Conservation (phyloP, 2,797 vertebrate species). For the Hirundo rustica region DNA sequence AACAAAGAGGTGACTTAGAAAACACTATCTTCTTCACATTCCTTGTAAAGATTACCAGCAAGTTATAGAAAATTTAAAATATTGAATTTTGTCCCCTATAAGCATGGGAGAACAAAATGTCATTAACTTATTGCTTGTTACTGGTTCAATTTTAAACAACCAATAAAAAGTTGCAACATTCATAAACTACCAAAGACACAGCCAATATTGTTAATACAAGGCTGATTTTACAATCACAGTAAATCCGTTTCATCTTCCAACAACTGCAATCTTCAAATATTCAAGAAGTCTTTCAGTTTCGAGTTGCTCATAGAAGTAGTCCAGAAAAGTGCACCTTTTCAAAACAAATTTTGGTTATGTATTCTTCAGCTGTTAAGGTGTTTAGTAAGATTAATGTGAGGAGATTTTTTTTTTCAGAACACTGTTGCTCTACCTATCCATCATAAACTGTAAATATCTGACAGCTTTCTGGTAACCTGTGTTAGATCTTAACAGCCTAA, state of each 20-base stretch:
- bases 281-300: constrained; percentile 22
- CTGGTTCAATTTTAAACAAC: constrained; percentile 39
- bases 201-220: constrained; percentile 31
- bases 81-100: constrained; percentile 11
- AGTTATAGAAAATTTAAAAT: constrained; percentile 65
- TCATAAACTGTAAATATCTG: neutral
- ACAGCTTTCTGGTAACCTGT: neutral
- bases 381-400: neutral
- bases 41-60: constrained; percentile 41
- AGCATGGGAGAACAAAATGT: constrained; percentile 24
- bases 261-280: neutral
- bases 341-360: neutral
- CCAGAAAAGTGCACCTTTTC: neutral
- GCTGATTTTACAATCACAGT: constrained; percentile 26
- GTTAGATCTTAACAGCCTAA: neutral
- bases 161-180: constrained; percentile 58
- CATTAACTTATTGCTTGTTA: constrained; percentile 49
- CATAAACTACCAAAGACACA: constrained; percentile 45
- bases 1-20: neutral
- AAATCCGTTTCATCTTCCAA: constrained; percentile 42
- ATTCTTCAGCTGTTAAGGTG: neutral
- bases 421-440: neutral
- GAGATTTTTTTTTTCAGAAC: neutral
- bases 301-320: neutral
- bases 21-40: neutral